phyloP scores from a whole-genome alignment of 2,113 vertebrate genomes.

The Coryphaenoides rupestris region DNA sequence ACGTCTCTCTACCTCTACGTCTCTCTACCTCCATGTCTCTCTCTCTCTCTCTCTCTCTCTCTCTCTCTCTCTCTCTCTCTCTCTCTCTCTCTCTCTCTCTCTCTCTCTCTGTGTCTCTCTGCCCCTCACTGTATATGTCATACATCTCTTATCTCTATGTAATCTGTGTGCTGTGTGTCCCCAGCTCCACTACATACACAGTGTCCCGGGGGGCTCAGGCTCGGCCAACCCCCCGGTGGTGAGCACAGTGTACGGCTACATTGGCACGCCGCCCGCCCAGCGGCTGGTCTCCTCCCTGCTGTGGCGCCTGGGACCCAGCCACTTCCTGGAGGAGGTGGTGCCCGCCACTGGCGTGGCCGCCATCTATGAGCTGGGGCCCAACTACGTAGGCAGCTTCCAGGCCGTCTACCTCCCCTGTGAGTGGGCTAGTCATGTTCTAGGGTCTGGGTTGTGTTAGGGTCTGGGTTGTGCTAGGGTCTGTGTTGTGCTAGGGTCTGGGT shows the following conservation, averaged over 20 bases:
- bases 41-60: neutral
- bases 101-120: too few species aligned
- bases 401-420: slow-evolving; percentile 91
- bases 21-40: neutral
- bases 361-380: slow-evolving; percentile 91
- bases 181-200: slow-evolving; percentile 95
- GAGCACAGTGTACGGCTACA: slow-evolving; percentile 89
- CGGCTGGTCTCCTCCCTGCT: slow-evolving; percentile 87
- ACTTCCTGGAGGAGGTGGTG: slow-evolving; percentile 95
- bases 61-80: too few species aligned
- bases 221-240: slow-evolving; percentile 91
- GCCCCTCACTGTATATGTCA: too few species aligned
- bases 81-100: neutral
- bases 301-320: slow-evolving; percentile 92
- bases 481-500: neutral
- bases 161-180: neutral
- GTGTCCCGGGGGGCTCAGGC: slow-evolving; percentile 86
- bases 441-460: too few species aligned
- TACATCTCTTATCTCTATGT: too few species aligned
- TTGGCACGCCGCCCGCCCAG: slow-evolving; percentile 91
- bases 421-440: slow-evolving; percentile 36
- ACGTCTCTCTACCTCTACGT: neutral
- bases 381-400: slow-evolving; percentile 92
- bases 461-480: too few species aligned
- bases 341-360: slow-evolving; percentile 81